These are phyloP conservation scores for Tarsius wallacei DNA, from an alignment of 2,797 vertebrate species.

Conservation along the genomic window DNA sequence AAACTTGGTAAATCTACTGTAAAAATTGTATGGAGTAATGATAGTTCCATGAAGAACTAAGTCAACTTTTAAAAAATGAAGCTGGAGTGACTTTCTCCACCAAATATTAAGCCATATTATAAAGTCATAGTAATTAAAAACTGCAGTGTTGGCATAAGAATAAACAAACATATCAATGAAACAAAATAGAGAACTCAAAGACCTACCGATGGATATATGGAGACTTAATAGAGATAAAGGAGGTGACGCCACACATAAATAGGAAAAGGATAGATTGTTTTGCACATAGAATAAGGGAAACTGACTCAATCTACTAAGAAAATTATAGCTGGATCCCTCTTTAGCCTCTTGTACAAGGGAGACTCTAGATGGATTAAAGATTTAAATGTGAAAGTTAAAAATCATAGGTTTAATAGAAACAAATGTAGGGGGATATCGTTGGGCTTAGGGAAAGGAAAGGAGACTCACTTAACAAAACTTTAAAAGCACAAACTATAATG, in stretches of 20 bases:
- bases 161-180: neutral
- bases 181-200: neutral
- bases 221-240: neutral
- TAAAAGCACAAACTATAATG: conserved; percentile 35
- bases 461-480: conserved; percentile 8
- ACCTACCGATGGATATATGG: no score
- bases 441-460: neutral
- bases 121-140: neutral
- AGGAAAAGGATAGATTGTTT: neutral
- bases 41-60: neutral
- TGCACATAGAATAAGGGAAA: neutral
- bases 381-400: conserved; percentile 14
- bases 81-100: neutral
- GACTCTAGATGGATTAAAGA: neutral
- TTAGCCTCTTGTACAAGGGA: neutral
- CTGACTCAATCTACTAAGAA: neutral
- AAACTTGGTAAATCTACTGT: neutral
- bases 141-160: neutral
- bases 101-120: neutral
- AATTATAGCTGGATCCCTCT: neutral
- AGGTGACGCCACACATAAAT: fast-evolving
- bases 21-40: neutral
- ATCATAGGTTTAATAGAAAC: neutral
- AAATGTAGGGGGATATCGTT: neutral
- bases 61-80: neutral